A percentile compares a stretch with the other conserved stretches of the same genome.
These are phyloP conservation scores for Myotis yumanensis DNA, from an alignment of 2,113 vertebrate species.

Conservation along the genomic window DNA sequence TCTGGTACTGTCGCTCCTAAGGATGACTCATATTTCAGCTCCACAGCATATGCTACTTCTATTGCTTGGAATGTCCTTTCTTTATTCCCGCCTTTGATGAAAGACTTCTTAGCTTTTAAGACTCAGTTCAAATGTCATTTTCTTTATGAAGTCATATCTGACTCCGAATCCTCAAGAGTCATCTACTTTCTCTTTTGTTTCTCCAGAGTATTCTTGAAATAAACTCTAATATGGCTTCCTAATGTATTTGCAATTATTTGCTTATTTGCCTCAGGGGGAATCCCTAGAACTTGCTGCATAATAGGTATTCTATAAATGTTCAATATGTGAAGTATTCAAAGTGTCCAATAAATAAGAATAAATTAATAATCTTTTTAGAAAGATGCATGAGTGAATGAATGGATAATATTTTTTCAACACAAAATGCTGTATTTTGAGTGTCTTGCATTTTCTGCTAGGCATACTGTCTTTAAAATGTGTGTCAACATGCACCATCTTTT, in stretches of 20 bases:
- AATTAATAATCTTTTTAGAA: not conserved
- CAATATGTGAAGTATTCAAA: conserved; percentile 8
- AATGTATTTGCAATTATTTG: not conserved
- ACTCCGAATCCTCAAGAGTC: not conserved
- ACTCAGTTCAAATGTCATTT: conserved; percentile 7
- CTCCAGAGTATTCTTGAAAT: not conserved
- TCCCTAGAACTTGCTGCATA: conserved; percentile 26
- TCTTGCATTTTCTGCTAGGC: not conserved
- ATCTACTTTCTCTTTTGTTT: conserved; percentile 14
- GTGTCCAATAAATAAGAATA: not conserved
- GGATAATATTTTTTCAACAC: conserved; percentile 17
- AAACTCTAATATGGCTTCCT: conserved; percentile 1
- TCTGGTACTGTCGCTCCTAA: not conserved
- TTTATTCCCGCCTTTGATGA: not conserved
- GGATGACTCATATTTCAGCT: conserved; percentile 8
- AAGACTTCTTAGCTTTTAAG: conserved; percentile 29
- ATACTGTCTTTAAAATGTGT: conserved; percentile 13
- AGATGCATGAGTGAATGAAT: not conserved
- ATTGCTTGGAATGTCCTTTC: not conserved
- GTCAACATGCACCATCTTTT: not conserved
- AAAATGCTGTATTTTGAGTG: conserved; percentile 20
- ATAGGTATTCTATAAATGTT: conserved; percentile 12
- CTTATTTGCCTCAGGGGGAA: conserved; percentile 17
- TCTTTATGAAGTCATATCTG: conserved; percentile 27
- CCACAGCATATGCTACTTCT: not conserved